Evolutionary conservation across 2,888 invertebrate genomes (phyloP).

Genomic region (Podotricha telesiphe): DNA sequence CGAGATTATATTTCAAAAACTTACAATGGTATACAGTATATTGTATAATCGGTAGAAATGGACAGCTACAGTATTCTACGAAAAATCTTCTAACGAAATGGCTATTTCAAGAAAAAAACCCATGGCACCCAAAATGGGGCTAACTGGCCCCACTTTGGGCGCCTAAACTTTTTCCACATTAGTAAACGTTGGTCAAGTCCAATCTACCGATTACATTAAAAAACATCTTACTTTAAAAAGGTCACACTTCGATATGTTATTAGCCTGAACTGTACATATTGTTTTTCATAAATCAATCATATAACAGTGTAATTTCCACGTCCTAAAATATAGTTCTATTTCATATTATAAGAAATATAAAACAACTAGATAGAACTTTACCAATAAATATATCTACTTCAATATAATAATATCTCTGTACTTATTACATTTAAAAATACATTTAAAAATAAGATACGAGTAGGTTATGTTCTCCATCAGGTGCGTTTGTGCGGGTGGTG

Average conservation of each 20-base stretch:
- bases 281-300: slow-evolving; percentile 28
- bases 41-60: slow-evolving; percentile 26
- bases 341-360: slow-evolving; percentile 14
- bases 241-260: slow-evolving; percentile 35
- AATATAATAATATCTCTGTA: slow-evolving; percentile 26
- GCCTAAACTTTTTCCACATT: slow-evolving; percentile 6
- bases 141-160: slow-evolving; percentile 23
- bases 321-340: slow-evolving; percentile 21
- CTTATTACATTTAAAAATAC: no score
- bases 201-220: slow-evolving; percentile 31
- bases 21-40: slow-evolving; percentile 28
- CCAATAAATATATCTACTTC: slow-evolving; percentile 11
- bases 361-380: slow-evolving; percentile 22
- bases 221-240: slow-evolving; percentile 23
- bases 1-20: slow-evolving; percentile 22
- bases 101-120: neutral
- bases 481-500: slow-evolving; percentile 40
- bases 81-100: neutral
- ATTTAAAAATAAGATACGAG: no score
- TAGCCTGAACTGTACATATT: slow-evolving; percentile 27
- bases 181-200: slow-evolving; percentile 6
- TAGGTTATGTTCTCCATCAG: slow-evolving; percentile 8
- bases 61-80: neutral
- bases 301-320: slow-evolving; percentile 16
- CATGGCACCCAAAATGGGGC: slow-evolving; percentile 20